phyloP scores from a whole-genome alignment of 2,797 vertebrate species.

The Amblyraja radiata region DNA sequence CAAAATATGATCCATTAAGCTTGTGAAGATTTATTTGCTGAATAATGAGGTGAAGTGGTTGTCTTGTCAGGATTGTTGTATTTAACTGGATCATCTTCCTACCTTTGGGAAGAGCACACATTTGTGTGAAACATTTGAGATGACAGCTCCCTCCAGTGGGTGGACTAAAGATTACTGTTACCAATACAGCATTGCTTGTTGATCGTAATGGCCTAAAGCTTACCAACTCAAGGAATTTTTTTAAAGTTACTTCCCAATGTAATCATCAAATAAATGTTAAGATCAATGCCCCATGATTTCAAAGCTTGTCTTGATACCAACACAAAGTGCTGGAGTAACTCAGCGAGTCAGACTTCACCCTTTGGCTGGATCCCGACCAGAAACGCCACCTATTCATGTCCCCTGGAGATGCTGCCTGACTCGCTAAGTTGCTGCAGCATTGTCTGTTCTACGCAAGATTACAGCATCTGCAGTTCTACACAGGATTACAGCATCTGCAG shows the following conservation, averaged over 20 bases:
- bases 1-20: background rate
- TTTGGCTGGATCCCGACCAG: too few relatives aligned
- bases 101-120: background rate
- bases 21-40: background rate
- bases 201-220: background rate
- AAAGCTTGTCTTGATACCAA: background rate
- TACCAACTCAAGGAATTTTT: background rate
- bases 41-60: background rate
- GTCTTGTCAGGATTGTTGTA: background rate
- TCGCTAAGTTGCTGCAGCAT: too few relatives aligned
- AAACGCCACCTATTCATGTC: too few relatives aligned
- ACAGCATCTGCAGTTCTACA: too few relatives aligned
- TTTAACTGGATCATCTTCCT: background rate
- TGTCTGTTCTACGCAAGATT: too few relatives aligned
- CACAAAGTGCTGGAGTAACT: too few relatives aligned
- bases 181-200: background rate
- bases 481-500: too few relatives aligned
- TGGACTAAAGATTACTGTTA: background rate
- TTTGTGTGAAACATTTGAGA: background rate
- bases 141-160: conserved; percentile 5
- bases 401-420: too few relatives aligned
- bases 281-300: background rate
- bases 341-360: too few relatives aligned
- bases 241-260: background rate
- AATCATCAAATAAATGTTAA: background rate